A percentile compares a stretch with the other conserved stretches of the same genome.
Conservation (phyloP, 92 coral and sea anemone genomes). For the Epizoanthus stellaris region DNA sequence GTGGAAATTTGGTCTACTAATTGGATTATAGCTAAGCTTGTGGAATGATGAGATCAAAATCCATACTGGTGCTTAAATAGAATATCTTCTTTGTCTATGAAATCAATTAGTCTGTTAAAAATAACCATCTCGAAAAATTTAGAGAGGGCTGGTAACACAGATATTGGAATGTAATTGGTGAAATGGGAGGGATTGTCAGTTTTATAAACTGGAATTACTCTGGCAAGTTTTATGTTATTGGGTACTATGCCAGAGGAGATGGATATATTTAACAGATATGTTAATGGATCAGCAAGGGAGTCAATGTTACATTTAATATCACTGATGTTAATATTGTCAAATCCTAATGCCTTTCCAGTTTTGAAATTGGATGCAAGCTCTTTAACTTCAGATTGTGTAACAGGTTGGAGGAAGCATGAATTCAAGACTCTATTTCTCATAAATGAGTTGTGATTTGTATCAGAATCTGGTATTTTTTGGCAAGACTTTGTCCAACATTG, state of each 20-base stretch:
- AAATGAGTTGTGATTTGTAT: background rate
- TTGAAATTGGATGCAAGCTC: too few species aligned
- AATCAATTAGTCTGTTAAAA: too few species aligned
- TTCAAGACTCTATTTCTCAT: conserved; percentile 2
- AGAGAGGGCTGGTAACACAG: too few species aligned
- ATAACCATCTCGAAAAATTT: too few species aligned
- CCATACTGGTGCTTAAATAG: conserved; percentile 3
- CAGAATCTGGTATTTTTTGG: background rate
- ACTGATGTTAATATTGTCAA: too few species aligned
- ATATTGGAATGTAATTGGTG: too few species aligned
- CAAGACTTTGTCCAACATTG: background rate
- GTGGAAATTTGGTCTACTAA: background rate
- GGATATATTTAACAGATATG: too few species aligned
- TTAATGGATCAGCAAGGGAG: too few species aligned
- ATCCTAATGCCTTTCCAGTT: too few species aligned
- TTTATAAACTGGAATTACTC: conserved; percentile 13
- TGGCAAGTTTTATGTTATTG: background rate
- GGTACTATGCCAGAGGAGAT: background rate
- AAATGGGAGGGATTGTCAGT: background rate
- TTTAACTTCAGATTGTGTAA: background rate
- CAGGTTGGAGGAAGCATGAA: background rate
- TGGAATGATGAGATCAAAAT: conserved; percentile 1
- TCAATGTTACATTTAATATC: too few species aligned
- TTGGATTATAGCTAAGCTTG: background rate
- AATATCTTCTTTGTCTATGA: background rate